Conservation (phyloP, 2,113 vertebrate genomes). For the Pelodiscus sinensis region DNA sequence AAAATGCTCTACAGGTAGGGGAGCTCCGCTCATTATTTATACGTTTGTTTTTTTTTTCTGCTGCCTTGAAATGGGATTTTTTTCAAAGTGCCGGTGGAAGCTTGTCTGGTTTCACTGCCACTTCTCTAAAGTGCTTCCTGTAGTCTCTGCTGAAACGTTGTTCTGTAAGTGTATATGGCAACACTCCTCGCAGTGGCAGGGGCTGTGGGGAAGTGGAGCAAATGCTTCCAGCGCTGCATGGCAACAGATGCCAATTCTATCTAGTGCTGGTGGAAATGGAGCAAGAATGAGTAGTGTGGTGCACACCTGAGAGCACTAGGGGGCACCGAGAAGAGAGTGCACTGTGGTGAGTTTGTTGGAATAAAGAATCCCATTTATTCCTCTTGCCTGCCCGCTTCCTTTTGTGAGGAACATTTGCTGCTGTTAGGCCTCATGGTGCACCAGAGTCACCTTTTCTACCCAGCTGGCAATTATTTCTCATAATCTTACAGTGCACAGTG, state of each 20-base stretch:
- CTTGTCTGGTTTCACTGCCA: conserved; percentile 51
- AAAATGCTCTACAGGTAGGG: conserved; percentile 47
- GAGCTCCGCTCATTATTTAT: conserved; percentile 62
- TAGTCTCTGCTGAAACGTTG: conserved; percentile 63
- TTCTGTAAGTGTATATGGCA: conserved; percentile 61
- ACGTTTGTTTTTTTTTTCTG: not conserved
- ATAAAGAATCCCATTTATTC: not conserved
- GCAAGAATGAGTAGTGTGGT: not conserved
- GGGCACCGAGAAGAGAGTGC: not conserved
- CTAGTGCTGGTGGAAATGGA: conserved; percentile 23
- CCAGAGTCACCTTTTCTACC: not conserved
- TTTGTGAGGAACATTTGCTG: not conserved
- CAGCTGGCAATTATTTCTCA: not conserved
- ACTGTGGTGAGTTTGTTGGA: not conserved
- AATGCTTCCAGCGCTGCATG: not conserved
- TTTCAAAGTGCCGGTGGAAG: conserved; percentile 61
- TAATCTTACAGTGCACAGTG: not conserved
- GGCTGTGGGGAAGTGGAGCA: too few relatives aligned
- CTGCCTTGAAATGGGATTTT: conserved; percentile 42
- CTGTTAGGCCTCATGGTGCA: too few relatives aligned
- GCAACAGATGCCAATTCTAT: conserved; percentile 54
- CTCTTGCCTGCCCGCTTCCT: fast-evolving
- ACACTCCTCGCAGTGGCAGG: not conserved
- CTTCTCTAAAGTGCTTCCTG: conserved; percentile 59
- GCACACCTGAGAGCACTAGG: not conserved